phyloP scores from a whole-genome alignment of 1,140 invertebrate species.

The Panagrolaimus sp. region DNA sequence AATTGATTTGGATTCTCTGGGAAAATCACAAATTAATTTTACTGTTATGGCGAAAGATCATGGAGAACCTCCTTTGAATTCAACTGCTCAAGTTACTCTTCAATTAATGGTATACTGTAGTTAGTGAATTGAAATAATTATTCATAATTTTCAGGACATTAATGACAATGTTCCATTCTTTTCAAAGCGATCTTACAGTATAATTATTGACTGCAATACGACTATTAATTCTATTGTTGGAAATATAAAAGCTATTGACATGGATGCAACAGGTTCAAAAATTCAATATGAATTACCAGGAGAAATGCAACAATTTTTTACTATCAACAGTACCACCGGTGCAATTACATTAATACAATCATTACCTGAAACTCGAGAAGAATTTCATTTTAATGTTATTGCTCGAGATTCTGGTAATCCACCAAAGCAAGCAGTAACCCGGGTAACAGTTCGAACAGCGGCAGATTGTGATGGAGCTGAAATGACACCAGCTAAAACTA shows the following conservation, averaged over 20 bases:
- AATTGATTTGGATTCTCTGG: background rate
- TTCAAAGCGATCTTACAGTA: slow-evolving; percentile 4
- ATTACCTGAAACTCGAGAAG: background rate
- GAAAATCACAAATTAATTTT: background rate
- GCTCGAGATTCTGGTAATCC: background rate
- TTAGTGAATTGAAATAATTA: background rate
- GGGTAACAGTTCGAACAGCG: background rate
- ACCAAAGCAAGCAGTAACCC: background rate
- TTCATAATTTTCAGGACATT: slow-evolving; percentile 1
- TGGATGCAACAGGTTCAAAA: background rate
- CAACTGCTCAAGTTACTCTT: background rate
- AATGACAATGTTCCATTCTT: slow-evolving; percentile 12
- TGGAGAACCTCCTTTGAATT: background rate
- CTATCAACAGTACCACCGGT: background rate
- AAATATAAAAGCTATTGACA: slow-evolving; percentile 10
- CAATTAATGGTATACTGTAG: background rate
- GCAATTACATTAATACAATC: background rate
- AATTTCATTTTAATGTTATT: slow-evolving; percentile 13
- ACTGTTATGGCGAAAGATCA: slow-evolving; percentile 3
- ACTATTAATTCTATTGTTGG: background rate
- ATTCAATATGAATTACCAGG: slow-evolving; percentile 7
- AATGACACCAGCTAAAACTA: background rate
- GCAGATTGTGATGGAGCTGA: background rate
- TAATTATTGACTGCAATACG: background rate
- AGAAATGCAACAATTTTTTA: slow-evolving; percentile 1